phyloP scores from a whole-genome alignment of 2,797 vertebrate genomes.

The Sitta carolinensis region DNA sequence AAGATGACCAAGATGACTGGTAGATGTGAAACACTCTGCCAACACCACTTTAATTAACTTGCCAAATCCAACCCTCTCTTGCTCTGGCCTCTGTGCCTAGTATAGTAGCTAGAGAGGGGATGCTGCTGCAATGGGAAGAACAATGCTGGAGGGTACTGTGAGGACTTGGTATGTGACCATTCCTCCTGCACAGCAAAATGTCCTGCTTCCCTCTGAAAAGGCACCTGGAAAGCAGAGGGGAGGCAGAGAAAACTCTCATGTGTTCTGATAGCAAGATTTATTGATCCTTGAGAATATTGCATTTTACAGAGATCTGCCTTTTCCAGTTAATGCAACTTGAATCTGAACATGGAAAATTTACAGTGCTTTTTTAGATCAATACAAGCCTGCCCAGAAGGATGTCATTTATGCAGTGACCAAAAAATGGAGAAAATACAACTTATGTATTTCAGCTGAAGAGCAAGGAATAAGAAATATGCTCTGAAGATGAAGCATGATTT shows the following conservation, averaged over 20 bases:
- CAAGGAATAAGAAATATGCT: neutral
- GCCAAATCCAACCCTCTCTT: neutral
- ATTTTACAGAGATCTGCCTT: slow-evolving; percentile 24
- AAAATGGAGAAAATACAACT: neutral
- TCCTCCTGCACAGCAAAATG: neutral
- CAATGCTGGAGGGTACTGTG: rapidly evolving
- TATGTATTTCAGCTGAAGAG: neutral
- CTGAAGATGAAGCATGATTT: neutral
- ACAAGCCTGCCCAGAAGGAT: slow-evolving; percentile 11
- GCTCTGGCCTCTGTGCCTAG: neutral
- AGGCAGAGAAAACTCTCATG: neutral
- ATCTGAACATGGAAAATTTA: slow-evolving; percentile 61
- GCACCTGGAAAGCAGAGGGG: neutral
- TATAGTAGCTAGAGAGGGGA: too few relatives aligned
- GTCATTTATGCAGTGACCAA: neutral
- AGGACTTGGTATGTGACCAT: neutral
- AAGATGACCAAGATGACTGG: neutral
- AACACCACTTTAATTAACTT: neutral
- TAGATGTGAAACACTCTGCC: neutral
- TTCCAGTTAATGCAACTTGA: slow-evolving; percentile 50
- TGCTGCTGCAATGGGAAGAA: neutral
- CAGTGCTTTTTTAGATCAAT: slow-evolving; percentile 39
- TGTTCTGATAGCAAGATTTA: slow-evolving; percentile 3
- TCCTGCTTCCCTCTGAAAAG: neutral
- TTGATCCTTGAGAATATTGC: slow-evolving; percentile 48